phyloP scores from a whole-genome alignment of 2,113 vertebrate genomes.

The Hucho hucho region DNA sequence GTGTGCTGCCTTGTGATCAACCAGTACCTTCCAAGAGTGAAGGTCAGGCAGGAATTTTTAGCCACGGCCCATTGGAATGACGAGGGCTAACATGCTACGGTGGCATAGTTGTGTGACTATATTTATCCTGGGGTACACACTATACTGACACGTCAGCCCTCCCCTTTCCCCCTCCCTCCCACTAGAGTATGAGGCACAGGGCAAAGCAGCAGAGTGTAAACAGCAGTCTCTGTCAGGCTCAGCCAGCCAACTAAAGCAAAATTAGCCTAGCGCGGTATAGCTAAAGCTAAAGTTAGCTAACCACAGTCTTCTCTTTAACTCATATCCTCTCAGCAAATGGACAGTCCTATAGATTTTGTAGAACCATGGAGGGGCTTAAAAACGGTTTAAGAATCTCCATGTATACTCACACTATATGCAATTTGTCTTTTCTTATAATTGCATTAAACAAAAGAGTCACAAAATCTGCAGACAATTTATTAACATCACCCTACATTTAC shows the following conservation, averaged over 20 bases:
- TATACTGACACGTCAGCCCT: slow-evolving; percentile 78
- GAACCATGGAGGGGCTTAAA: too few species aligned
- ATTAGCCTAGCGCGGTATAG: not conserved
- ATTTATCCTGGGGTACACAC: slow-evolving; percentile 91
- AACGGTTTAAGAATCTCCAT: too few species aligned
- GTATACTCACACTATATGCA: too few species aligned
- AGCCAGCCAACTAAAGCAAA: not conserved
- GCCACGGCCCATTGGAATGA: slow-evolving; percentile 79
- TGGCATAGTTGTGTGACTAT: slow-evolving; percentile 83
- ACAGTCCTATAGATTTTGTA: too few species aligned
- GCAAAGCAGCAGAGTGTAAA: slow-evolving; percentile 69
- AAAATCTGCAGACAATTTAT: too few species aligned
- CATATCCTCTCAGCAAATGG: too few species aligned
- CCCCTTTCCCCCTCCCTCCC: slow-evolving; percentile 38
- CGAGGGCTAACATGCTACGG: slow-evolving; percentile 80
- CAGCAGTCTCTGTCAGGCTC: slow-evolving; percentile 41
- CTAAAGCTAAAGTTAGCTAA: not conserved
- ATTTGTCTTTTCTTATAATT: too few species aligned
- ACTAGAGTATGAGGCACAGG: slow-evolving; percentile 71
- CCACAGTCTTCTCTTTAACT: too few species aligned
- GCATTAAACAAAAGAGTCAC: too few species aligned
- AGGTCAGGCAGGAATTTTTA: slow-evolving; percentile 90
- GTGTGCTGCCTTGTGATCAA: slow-evolving; percentile 67
- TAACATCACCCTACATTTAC: too few species aligned
- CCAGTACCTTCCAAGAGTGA: slow-evolving; percentile 78